Base-by-base conservation (phyloP, 1,140 invertebrate genomes). In the Caerostris darwini region DNA sequence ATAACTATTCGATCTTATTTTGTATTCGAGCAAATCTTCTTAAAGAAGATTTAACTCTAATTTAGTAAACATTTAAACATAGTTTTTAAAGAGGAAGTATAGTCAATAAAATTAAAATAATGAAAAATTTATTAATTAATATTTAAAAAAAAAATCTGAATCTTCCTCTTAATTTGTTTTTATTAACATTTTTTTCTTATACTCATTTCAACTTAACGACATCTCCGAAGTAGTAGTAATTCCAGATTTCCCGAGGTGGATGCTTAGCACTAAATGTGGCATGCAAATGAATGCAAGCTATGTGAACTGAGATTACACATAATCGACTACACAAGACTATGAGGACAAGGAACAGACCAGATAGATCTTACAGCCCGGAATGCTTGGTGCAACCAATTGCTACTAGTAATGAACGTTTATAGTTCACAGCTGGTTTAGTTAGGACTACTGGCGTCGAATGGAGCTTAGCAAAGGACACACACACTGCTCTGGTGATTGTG, bases 361-460 rank as follows among this genome's bases (percentile, higher is more conserved):
- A 77, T 50, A 77, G 71, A 77, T 77, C 14, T 77, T 12, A 7
- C 34, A 77, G 71, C 5, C 34, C 53, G 71, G 71, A 77, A 77
- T 77, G 50, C 71, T 77, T 34, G 53, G 34, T 77, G 12, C 71
- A 77, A 77, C 19, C 71, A 77, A 53, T 77, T 77, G 71, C 34
- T 77, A 77, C 34, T 77, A 50, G 71, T 77, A 77, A 77, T 77
- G 71, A 77, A 77, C 71, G 71, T 50, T 77, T 77, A 77, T 77
- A 77, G 71, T 77, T 77, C 71, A 77, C 71, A 77, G 71, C 50
- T 77, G 71, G 71, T 77, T 77, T 77, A 77, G 71, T 77, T 77
- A 77, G 71, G 34, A 53, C 71, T 77, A 77, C 19, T 77, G 71
- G 34, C 71, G 71, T 50, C 71, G 71, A 77, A 77, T 77, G 71